phyloP scores from a whole-genome alignment of 2,797 vertebrate genomes.

The Microctenopoma lineatum region DNA sequence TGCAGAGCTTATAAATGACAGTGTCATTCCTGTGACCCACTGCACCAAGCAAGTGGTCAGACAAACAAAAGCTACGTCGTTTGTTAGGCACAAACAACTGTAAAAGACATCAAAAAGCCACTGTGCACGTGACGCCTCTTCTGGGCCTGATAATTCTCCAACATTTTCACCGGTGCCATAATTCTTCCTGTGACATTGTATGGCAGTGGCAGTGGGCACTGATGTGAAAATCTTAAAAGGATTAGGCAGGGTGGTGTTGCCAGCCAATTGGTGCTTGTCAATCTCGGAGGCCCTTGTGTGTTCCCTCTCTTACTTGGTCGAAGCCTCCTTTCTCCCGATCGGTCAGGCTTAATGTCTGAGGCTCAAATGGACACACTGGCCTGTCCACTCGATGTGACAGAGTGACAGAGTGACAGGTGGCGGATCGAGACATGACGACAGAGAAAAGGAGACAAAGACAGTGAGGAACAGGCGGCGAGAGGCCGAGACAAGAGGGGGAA shows the following conservation, averaged over 20 bases:
- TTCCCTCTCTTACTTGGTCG: conserved; percentile 53
- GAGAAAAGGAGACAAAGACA: conserved; percentile 68
- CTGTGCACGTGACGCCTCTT: conserved; percentile 55
- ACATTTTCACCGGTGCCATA: conserved; percentile 61
- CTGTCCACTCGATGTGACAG: conserved; percentile 71
- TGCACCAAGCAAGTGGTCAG: conserved; percentile 66
- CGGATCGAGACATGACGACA: conserved; percentile 71
- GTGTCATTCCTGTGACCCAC: conserved; percentile 71
- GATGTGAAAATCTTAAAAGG: conserved; percentile 85
- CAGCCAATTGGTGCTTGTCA: conserved; percentile 86
- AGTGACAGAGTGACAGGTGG: conserved; percentile 77
- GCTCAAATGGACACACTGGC: conserved; percentile 74
- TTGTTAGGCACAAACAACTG: conserved; percentile 62
- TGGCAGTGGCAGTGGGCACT: conserved; percentile 80
- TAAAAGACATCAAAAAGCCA: conserved; percentile 65
- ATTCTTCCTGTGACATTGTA: conserved; percentile 75
- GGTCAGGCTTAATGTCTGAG: conserved; percentile 75
- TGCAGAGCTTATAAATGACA: conserved; percentile 86
- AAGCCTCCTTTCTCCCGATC: conserved; percentile 59
- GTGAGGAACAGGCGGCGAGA: conserved; percentile 58
- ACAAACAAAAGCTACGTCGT: conserved; percentile 59
- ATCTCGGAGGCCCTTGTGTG: conserved; percentile 75
- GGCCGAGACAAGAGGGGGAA: conserved; percentile 56
- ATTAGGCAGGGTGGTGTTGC: conserved; percentile 80
- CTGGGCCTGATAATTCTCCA: conserved; percentile 59